phyloP scores from a whole-genome alignment of 2,888 invertebrate genomes.

The Oxyteleia sp. region DNA sequence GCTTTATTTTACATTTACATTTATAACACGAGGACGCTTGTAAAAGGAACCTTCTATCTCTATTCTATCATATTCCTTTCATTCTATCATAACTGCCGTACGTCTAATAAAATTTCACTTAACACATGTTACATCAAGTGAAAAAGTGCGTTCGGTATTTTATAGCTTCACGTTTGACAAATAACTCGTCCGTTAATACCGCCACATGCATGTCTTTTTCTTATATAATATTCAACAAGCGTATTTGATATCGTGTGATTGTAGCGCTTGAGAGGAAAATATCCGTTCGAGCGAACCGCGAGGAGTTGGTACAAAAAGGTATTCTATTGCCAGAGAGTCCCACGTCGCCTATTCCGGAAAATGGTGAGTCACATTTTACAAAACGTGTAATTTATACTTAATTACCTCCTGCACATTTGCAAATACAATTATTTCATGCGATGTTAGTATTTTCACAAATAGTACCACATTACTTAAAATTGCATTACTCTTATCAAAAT shows the following conservation, averaged over 20 bases:
- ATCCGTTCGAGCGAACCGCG: constrained; percentile 98
- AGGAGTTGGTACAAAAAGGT: constrained; percentile 98
- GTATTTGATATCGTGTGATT: constrained; percentile 79
- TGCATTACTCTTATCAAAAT: background rate
- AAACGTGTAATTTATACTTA: constrained; percentile 39
- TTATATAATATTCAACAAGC: constrained; percentile 41
- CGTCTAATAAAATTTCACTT: too few relatives aligned
- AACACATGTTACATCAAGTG: too few relatives aligned
- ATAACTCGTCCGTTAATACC: constrained; percentile 6
- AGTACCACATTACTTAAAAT: background rate
- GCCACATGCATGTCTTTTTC: constrained; percentile 17
- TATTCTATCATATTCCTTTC: too few relatives aligned
- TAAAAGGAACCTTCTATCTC: too few relatives aligned
- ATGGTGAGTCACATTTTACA: constrained; percentile 89
- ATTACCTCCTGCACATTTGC: constrained; percentile 30
- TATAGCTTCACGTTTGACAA: constrained; percentile 12
- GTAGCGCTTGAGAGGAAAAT: constrained; percentile 99
- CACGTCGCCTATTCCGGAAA: constrained; percentile 94
- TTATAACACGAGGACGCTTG: too few relatives aligned
- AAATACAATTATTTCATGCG: constrained; percentile 20
- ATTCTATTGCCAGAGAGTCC: constrained; percentile 97
- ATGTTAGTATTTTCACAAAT: background rate
- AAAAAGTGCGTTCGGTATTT: too few relatives aligned
- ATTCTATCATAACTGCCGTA: too few relatives aligned
- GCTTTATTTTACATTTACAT: too few relatives aligned